Conservation (phyloP, 2,888 invertebrate genomes). For the Torymus tubicola region DNA sequence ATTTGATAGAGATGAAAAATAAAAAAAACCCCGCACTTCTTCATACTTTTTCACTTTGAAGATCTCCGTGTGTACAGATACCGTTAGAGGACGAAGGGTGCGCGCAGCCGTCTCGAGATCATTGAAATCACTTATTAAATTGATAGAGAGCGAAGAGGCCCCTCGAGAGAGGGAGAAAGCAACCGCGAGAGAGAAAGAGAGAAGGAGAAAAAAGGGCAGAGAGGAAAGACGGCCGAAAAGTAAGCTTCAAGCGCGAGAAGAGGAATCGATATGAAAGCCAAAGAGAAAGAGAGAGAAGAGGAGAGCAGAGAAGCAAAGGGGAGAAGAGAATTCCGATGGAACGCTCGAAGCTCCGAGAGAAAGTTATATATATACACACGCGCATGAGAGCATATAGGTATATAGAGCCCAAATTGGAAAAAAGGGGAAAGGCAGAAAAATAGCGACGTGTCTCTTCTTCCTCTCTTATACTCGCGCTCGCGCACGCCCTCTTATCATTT, state of each 20-base stretch:
- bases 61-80: background rate
- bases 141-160: conserved; percentile 52
- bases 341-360: conserved; percentile 53
- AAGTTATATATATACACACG: conserved; percentile 25
- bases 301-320: conserved; percentile 58
- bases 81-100: background rate
- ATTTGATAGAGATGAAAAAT: background rate
- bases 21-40: background rate
- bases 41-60: conserved; percentile 25
- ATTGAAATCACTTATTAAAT: conserved; percentile 58
- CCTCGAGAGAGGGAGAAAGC: conserved; percentile 38
- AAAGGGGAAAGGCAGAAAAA: conserved; percentile 49
- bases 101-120: conserved; percentile 42
- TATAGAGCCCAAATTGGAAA: conserved; percentile 51
- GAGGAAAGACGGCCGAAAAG: conserved; percentile 43
- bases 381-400: background rate
- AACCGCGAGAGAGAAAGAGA: background rate
- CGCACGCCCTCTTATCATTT: background rate
- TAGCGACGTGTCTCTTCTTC: conserved; percentile 21
- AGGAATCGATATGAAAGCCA: conserved; percentile 57
- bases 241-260: conserved; percentile 50
- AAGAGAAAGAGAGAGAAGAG: conserved; percentile 42
- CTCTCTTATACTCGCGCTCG: conserved; percentile 40
- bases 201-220: background rate
- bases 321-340: conserved; percentile 61